phyloP scores from a whole-genome alignment of 2,113 vertebrate genomes.

The Tamias sibiricus region DNA sequence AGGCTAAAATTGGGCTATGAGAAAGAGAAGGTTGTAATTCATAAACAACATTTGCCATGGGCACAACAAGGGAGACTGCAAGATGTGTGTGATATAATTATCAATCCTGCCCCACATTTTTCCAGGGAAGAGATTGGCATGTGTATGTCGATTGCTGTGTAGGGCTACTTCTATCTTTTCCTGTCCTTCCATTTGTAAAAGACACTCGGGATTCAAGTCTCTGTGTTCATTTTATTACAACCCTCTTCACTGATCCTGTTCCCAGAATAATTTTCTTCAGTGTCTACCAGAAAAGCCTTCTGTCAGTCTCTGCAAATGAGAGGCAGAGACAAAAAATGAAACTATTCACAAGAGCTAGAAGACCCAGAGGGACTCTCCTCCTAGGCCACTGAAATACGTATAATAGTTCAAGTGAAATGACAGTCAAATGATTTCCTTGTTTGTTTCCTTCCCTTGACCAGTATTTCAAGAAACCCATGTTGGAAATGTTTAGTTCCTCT shows the following conservation, averaged over 20 bases:
- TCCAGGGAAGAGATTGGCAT: background rate
- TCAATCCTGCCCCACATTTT: background rate
- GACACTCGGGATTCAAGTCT: background rate
- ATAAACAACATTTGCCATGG: background rate
- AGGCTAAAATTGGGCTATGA: background rate
- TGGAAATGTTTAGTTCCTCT: slow-evolving; percentile 68
- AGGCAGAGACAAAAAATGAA: slow-evolving; percentile 33
- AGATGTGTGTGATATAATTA: background rate
- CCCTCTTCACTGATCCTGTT: background rate
- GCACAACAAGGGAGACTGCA: background rate
- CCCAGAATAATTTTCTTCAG: slow-evolving; percentile 49
- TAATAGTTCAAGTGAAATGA: slow-evolving; percentile 59
- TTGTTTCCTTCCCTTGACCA: slow-evolving; percentile 42
- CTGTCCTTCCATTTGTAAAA: slow-evolving; percentile 21
- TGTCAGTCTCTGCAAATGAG: slow-evolving; percentile 11
- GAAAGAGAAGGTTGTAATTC: background rate
- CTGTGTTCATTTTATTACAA: slow-evolving; percentile 26
- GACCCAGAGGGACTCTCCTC: background rate
- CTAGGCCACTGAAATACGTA: background rate
- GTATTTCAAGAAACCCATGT: slow-evolving; percentile 62
- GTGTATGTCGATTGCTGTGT: background rate
- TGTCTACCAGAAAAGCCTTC: background rate
- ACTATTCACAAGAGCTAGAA: background rate
- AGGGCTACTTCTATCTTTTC: background rate
- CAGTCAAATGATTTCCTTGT: slow-evolving; percentile 57